Percentiles rank a stretch among this genome's conserved stretches.
Conservation (phyloP, 2,888 invertebrate species). For the Embidobia sp. region DNA sequence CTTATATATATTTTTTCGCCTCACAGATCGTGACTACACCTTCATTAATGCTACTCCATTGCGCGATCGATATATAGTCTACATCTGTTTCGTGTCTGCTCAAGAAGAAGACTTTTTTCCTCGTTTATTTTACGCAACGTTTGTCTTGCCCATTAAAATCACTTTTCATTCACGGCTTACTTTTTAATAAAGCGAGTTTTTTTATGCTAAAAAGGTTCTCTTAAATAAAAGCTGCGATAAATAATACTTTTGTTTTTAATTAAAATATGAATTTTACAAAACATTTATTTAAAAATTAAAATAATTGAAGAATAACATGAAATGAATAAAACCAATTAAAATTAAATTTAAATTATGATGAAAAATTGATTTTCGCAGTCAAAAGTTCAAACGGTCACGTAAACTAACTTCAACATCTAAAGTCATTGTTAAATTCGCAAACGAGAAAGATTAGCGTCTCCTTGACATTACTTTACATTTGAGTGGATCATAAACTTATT, state of each 20-base stretch:
- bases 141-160: conserved; percentile 46
- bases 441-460: conserved; percentile 22
- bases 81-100: conserved; percentile 46
- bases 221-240: too few species aligned
- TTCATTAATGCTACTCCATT: conserved; percentile 48
- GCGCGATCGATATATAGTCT: conserved; percentile 47
- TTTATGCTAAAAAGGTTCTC: not conserved
- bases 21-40: conserved; percentile 44
- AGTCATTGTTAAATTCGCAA: conserved; percentile 18
- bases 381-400: not conserved
- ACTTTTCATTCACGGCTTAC: conserved; percentile 22
- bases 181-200: too few species aligned
- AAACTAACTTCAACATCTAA: not conserved
- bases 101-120: conserved; percentile 37
- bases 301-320: too few species aligned
- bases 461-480: conserved; percentile 31
- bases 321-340: not conserved
- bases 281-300: too few species aligned
- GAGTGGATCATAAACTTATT: conserved; percentile 14
- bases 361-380: too few species aligned
- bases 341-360: too few species aligned
- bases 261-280: too few species aligned
- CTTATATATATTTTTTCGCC: conserved; percentile 27
- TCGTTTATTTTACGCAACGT: conserved; percentile 46
- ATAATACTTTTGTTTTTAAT: too few species aligned